Evolutionary conservation across 1,140 invertebrate genomes (phyloP), one percentile per base, ranked within the genome.

Genomic region (Andricus grossulariae): DNA sequence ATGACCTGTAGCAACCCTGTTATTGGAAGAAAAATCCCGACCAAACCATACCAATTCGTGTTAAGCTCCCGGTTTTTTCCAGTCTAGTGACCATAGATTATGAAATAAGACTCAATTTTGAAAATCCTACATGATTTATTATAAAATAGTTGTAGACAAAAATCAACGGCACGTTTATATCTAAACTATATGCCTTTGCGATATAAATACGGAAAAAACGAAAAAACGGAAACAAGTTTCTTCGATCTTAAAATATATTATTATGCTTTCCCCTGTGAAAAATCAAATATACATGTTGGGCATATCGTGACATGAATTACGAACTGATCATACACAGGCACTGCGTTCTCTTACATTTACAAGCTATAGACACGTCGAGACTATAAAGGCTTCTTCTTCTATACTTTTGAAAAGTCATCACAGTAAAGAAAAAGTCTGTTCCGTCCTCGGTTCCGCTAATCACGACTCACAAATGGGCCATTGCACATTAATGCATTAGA

Each of bases 101-200:
- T 39, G 25, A 25, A 66, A 66, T 5, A 15, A 39, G 6, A 66
- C 15, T 45, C 39, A 45, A 45, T 39, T 66, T n/a, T 32, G 16
- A 66, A 66, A 66, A 66, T 16, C 15, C 25, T 66, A 66, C 25
- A 15, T 66, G 57, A 11, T 66, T 66, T 66, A 66, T 66, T 66
- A 66, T 39, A 66, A 66, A 66, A 66, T 39, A 66, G 32, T 66
- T n/a, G 60, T 66, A 45, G 60, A 66, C 25, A 66, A 66, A 55
- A 66, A 66, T 66, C 21, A 55, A 21, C 25, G 60, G 13, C 60
- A 39, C 25, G 32, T 66, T 66, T 39, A 16, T 66, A 45, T 39
- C 57, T 32, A 66, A 39, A 39, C 60, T 7, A 39, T n/a, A 11
- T 25, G 60, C 15, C 60, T 66, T 66, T 66, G 60, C 60, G 60